Percentiles rank a stretch among this genome's conserved stretches.
Evolutionary conservation across 2,797 vertebrate species (phyloP).

Genomic region (Limosa lapponica): DNA sequence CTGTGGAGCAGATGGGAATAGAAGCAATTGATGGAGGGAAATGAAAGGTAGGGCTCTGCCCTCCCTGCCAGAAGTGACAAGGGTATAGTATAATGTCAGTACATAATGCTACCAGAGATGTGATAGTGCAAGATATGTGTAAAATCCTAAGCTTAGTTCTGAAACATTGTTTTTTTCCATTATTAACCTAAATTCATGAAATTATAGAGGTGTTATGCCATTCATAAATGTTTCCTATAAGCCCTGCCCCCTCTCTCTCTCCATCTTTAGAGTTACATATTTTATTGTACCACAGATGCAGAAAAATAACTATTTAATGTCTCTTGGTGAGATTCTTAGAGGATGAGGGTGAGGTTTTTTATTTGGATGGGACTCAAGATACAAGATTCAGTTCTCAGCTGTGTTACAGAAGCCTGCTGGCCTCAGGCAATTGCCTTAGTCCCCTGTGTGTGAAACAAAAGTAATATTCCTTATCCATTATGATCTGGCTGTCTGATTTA

Average conservation of each 20-base stretch:
- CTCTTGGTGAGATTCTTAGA: neutral
- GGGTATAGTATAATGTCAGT: neutral
- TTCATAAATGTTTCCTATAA: neutral
- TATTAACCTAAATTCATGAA: neutral
- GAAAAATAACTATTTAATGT: neutral
- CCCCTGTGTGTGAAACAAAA: neutral
- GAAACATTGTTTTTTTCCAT: neutral
- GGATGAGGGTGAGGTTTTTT: neutral
- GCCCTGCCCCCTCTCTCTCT: neutral
- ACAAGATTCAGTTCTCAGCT: neutral
- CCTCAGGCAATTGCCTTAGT: neutral
- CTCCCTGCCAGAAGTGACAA: neutral
- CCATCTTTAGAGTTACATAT: neutral
- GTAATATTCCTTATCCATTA: neutral
- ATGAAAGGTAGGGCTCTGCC: neutral
- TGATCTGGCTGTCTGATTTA: slow-evolving; percentile 13
- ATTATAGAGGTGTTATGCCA: neutral
- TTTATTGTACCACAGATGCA: neutral
- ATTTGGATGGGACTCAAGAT: neutral
- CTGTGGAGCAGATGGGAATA: neutral
- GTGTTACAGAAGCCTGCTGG: neutral
- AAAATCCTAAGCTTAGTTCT: neutral
- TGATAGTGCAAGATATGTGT: neutral
- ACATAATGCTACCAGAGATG: neutral
- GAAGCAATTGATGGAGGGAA: neutral